Evolutionary conservation across 1,140 invertebrate genomes (phyloP).

Genomic region (Plodia interpunctella): DNA sequence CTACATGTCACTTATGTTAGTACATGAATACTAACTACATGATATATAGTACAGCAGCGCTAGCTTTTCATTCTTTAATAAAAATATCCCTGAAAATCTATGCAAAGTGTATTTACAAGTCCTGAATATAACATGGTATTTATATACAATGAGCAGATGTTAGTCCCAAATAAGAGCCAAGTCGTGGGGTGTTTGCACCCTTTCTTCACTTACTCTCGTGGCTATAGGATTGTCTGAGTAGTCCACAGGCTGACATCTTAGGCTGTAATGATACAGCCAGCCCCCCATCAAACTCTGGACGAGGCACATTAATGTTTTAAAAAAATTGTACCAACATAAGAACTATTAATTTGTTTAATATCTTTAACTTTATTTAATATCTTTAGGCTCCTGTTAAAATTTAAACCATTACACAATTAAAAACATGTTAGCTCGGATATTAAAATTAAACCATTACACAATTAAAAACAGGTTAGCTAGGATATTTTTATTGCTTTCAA

Average conservation of each 20-base stretch:
- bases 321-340: background rate
- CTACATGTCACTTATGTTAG: conserved; percentile 19
- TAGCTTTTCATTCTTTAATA: conserved; percentile 12
- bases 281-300: conserved; percentile 80
- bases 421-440: background rate
- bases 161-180: conserved; percentile 26
- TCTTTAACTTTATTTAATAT: too few species aligned
- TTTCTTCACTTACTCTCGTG: conserved; percentile 83
- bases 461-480: background rate
- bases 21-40: background rate
- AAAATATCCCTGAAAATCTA: conserved; percentile 27
- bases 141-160: conserved; percentile 63
- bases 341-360: too few species aligned
- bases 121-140: conserved; percentile 47
- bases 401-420: too few species aligned
- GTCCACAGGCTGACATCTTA: conserved; percentile 93
- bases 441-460: too few species aligned
- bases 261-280: conserved; percentile 88
- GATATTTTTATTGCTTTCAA: background rate
- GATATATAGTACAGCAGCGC: conserved; percentile 21
- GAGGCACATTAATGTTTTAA: conserved; percentile 34
- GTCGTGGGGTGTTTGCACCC: conserved; percentile 22
- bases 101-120: conserved; percentile 33
- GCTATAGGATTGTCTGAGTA: conserved; percentile 87
- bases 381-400: too few species aligned